Percentiles rank a stretch among this genome's conserved stretches.
phyloP scores from a whole-genome alignment of 2,888 invertebrate species.

The Xestia xanthographa region DNA sequence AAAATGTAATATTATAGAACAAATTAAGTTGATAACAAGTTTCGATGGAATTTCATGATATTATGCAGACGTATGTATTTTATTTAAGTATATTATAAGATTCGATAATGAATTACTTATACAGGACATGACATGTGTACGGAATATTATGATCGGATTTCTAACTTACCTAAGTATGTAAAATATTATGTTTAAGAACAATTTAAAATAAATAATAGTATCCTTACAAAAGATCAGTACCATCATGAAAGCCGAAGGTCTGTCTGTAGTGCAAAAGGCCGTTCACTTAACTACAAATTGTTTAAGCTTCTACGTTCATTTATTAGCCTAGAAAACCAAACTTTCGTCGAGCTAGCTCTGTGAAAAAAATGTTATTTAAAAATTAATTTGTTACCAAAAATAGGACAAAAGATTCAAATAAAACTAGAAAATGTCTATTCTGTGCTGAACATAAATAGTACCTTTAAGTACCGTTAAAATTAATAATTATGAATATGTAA shows the following conservation, averaged over 20 bases:
- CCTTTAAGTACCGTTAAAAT: not conserved
- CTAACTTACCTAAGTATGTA: not conserved
- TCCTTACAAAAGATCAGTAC: not conserved
- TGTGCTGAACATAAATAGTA: not conserved
- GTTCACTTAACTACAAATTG: not conserved
- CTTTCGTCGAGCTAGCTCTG: not conserved
- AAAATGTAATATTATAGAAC: slow-evolving; percentile 46
- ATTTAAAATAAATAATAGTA: not conserved
- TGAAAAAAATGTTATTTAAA: not conserved
- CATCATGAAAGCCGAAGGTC: not conserved
- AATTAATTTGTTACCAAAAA: not conserved
- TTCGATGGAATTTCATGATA: slow-evolving; percentile 15
- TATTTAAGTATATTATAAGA: not conserved
- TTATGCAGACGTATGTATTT: slow-evolving; percentile 2
- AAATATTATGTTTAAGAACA: not conserved
- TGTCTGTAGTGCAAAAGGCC: not conserved
- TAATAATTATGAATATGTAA: not conserved
- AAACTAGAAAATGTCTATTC: not conserved
- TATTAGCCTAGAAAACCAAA: not conserved
- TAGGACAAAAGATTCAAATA: not conserved
- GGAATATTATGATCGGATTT: not conserved
- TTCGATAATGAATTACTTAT: not conserved
- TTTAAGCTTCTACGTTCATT: no score
- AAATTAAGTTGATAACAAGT: slow-evolving; percentile 40
- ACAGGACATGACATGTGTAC: not conserved